Evolutionary conservation across 2,888 invertebrate species (phyloP).

Genomic region (Diachrysia chrysitis): DNA sequence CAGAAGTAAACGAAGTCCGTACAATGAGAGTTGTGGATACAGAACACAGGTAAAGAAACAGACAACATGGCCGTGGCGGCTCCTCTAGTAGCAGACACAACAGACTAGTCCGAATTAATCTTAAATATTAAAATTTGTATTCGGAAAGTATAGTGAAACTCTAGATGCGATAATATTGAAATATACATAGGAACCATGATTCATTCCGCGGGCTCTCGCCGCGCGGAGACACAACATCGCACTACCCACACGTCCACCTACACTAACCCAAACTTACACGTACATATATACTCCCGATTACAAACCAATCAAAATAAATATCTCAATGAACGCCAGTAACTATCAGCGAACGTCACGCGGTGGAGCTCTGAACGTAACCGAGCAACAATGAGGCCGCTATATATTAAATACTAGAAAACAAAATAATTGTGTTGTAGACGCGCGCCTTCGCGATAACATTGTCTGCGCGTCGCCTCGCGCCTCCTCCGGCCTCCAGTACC

Average conservation of each 20-base stretch:
- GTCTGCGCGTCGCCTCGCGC: constrained; percentile 64
- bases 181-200: constrained; percentile 90
- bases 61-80: constrained; percentile 87
- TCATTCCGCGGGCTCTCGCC: constrained; percentile 85
- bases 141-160: constrained; percentile 89
- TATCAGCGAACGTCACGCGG: constrained; percentile 65
- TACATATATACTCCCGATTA: constrained; percentile 73
- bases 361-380: constrained; percentile 73
- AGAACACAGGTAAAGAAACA: constrained; percentile 77
- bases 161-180: constrained; percentile 90
- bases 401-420: constrained; percentile 81
- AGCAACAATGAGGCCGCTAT: constrained; percentile 73
- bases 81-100: constrained; percentile 85
- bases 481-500: constrained; percentile 42
- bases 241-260: constrained; percentile 85
- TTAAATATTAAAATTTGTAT: constrained; percentile 89
- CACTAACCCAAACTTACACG: constrained; percentile 81
- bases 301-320: constrained; percentile 72
- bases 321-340: constrained; percentile 62
- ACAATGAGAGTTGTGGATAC: constrained; percentile 63
- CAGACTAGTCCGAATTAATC: constrained; percentile 89
- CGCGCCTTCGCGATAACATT: constrained; percentile 84
- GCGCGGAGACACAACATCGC: constrained; percentile 87
- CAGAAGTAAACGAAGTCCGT: constrained; percentile 76
- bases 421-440: constrained; percentile 86